Base-by-base conservation (phyloP, 2,113 vertebrate genomes). In the Chascanopsetta lugubris region DNA sequence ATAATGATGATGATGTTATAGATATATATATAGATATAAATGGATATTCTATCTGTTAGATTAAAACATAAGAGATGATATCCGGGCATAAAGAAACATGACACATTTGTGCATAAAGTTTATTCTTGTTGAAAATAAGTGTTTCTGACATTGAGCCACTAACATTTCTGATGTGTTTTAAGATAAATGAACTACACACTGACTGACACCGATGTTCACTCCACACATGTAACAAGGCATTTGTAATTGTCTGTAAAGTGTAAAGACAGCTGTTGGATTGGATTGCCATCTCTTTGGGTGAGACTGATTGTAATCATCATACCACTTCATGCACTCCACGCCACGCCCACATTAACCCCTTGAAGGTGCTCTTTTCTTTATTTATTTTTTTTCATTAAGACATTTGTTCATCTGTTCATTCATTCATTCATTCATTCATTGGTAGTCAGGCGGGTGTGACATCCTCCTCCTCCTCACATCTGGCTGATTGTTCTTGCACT, bases 81-180 rank as follows among this genome's bases (percentile, higher is more conserved):
- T 12, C 13, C 17, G 22, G 4, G 24, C 45, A 61, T 11, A 57
- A 53, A 70, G 17, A 29, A 80, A 70, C 0, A 50, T 20, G 47
- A 76, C 61, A 76, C 51, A 17, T 32, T 75, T 89, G 89, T 90
- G 89, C 85, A 79, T 85, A 88, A 90, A 86, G 64, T 88, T 90
- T 89, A 87, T 88, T 90, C 66, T 88, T 76, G 78, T 86, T 82
- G 75, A 90, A 88, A 90, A 90, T 87, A 88, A 75, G 89, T 90
- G 85, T 87, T 84, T 72, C 75, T 82, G 65, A 84, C 74, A 74
- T 65, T 67, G 66, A 76, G 75, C 86, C 68, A 69, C 81, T 68
- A 77, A 82, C 78, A 72, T 80, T 69, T 82, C 67, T 43, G 62
- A 68, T 69, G 85, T 84, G 77, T 83, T 32, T 77, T 56, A 66